phyloP scores from a whole-genome alignment of 2,797 vertebrate species.

The Nannoperca australis region DNA sequence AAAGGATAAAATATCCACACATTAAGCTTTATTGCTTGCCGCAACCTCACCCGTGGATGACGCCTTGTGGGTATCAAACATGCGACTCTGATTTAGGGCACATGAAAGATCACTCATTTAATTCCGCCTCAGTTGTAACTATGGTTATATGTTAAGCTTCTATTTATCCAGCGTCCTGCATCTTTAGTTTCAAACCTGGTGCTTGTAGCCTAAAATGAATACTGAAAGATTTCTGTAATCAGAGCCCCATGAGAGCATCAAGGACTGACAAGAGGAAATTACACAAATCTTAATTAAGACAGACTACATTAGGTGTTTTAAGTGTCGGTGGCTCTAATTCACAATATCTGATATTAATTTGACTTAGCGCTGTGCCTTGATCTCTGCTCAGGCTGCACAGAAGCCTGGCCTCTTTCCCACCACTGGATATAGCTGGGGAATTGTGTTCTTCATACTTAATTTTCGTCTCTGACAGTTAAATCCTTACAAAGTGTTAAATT shows the following conservation, averaged over 20 bases:
- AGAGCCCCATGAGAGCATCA: constrained; percentile 33
- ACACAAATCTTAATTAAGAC: constrained; percentile 64
- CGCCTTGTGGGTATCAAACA: constrained; percentile 50
- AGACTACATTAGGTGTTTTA: constrained; percentile 46
- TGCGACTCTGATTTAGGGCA: constrained; percentile 46
- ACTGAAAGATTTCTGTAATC: constrained; percentile 43
- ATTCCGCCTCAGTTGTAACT: constrained; percentile 12
- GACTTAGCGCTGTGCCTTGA: constrained; percentile 51
- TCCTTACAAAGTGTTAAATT: constrained; percentile 39
- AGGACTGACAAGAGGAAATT: constrained; percentile 50
- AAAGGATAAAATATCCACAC: constrained; percentile 1
- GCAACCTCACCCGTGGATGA: constrained; percentile 45
- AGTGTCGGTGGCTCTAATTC: constrained; percentile 44
- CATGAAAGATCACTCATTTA: constrained; percentile 16
- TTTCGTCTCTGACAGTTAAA: constrained; percentile 29
- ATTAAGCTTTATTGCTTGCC: constrained; percentile 4
- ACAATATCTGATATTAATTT: constrained; percentile 62
- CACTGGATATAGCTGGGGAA: constrained; percentile 28
- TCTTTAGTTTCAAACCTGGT: constrained; percentile 18
- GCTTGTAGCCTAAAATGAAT: constrained; percentile 30
- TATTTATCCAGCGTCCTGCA: not conserved
- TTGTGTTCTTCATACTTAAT: constrained; percentile 5
- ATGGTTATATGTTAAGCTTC: not conserved
- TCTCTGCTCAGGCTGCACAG: constrained; percentile 38
- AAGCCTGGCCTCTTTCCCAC: constrained; percentile 41